A percentile compares a stretch with the other conserved stretches of the same genome.
phyloP scores from a whole-genome alignment of 2,888 invertebrate genomes.

The Monopis laevigella region DNA sequence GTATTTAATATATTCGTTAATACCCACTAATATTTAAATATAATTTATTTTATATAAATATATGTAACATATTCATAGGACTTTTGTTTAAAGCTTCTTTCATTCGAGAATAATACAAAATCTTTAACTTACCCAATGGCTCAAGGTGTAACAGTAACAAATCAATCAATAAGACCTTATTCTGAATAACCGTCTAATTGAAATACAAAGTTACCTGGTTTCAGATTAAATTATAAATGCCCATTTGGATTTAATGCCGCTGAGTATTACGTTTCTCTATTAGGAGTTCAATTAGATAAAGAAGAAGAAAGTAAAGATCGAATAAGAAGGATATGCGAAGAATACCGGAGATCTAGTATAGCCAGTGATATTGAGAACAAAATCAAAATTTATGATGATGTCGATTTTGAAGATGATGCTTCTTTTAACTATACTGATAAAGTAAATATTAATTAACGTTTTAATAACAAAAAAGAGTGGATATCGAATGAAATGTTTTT shows the following conservation, averaged over 20 bases:
- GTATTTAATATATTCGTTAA: too few species aligned
- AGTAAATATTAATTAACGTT: conserved; percentile 25
- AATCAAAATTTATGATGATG: conserved; percentile 50
- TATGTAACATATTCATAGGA: too few species aligned
- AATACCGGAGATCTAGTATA: conserved; percentile 58
- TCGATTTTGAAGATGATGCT: conserved; percentile 42
- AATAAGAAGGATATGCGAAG: conserved; percentile 62
- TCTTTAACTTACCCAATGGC: too few species aligned
- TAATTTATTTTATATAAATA: too few species aligned
- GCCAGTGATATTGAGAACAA: conserved; percentile 41
- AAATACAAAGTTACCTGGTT: conserved; percentile 14
- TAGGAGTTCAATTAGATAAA: conserved; percentile 52
- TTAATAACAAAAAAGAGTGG: background rate
- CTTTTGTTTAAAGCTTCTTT: too few species aligned
- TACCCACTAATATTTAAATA: too few species aligned
- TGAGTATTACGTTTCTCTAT: conserved; percentile 79
- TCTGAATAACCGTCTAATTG: too few species aligned
- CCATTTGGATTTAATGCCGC: conserved; percentile 86
- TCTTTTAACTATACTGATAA: conserved; percentile 29
- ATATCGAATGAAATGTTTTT: background rate
- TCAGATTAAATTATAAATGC: conserved; percentile 71
- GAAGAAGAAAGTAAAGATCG: conserved; percentile 49
- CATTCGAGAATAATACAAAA: too few species aligned
- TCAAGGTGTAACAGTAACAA: too few species aligned
- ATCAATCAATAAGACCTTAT: too few species aligned